Base-by-base conservation (phyloP, 2,797 vertebrate species). In the Meda fulgida region DNA sequence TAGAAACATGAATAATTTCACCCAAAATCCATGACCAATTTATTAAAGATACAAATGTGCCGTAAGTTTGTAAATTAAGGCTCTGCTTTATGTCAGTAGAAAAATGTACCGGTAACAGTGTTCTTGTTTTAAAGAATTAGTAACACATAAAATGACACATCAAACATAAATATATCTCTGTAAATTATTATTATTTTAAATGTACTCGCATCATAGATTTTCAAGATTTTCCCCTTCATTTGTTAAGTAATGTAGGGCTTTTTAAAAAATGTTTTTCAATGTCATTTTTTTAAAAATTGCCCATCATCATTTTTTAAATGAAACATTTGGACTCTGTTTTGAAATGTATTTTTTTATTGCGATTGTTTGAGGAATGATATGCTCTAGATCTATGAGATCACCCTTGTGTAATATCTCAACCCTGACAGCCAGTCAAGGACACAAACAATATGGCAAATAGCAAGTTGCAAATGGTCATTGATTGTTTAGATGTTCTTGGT, bases 401-500 rank as follows among this genome's bases (percentile, higher is more conserved):
- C 93, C 94, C 91, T 93, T 93, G 93, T 92, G 92, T 72, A 85
- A 93, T 94, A 95, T 94, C 93, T 84, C 63, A 84, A 92, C 94
- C 94, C 92, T 95, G 94, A 95, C 94, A 93, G 93, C 91, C 93
- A 93, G 93, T 90, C 93, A 94, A 92, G 93, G 93, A 91, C 93
- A 93, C 95, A 95, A 95, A 95, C 93, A 95, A 86, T 91, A 93
- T 40, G 92, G 95, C 95, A 96, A 96, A 96, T 96, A 95, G 92
- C 96, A 96, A 95, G 90, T 95, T 96, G 96, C 95, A 96, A 96
- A 96, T 96, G 94, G 79, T 88, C 90, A 96, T 96, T 93, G 95
- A 96, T 96, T 96, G 96, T 96, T 96, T 96, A 95, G 94, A 95
- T 94, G 94, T 92, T 94, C 91, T 88, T 91, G 94, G 92, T 94